Evolutionary conservation across 2,888 invertebrate species (phyloP), one percentile per base, ranked within the genome.

Genomic region (Oegoconia quadripuncta): DNA sequence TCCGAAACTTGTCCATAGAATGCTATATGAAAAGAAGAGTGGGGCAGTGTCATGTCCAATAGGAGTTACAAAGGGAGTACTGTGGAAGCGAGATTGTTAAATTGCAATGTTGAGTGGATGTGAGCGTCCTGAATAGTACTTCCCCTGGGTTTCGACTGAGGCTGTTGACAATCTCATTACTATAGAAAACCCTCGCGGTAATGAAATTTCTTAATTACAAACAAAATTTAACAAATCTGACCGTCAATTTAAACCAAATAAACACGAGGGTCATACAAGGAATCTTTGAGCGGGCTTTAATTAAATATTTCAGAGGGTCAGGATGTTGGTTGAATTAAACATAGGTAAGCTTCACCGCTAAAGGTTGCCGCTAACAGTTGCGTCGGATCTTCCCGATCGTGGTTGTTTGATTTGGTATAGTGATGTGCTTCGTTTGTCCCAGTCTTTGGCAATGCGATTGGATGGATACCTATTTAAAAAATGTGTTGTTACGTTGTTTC

Each of bases 281-380:
- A 41, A 65, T 65, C 60, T 60, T 59, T 50, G 48, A 43, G 50
- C 48, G 50, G 50, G 42, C 53, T 59, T 71, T 75, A 74, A 76
- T 77, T 76, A 76, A 76, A 77, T 76, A 76, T 74, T 69, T 68
- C 54, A 48, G 63, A 64, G 69, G 74, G 73, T 67, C 60, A 55
- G 60, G 59, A 64, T 65, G 65, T 60, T 36, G 64, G 55, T 68
- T 74, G 66, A 70, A 70, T 74, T 70, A 72, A 74, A 75, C 68
- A 69, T 63, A 55, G 64, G 65, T 63, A 53, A 58, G 54, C 53
- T 50, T 50, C n/a, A n/a, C n/a, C n/a, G 37, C 41, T n/a, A n/a
- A 31, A 34, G 29, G 44, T 27, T 23, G 33, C 47, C 37, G 41
- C 46, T 32, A 31, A 36, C 25, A 33, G 15, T 39, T 31, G 37